Evolutionary conservation across 2,113 vertebrate species (phyloP), one percentile per base, ranked within the genome.

Genomic region (Maylandia zebra): DNA sequence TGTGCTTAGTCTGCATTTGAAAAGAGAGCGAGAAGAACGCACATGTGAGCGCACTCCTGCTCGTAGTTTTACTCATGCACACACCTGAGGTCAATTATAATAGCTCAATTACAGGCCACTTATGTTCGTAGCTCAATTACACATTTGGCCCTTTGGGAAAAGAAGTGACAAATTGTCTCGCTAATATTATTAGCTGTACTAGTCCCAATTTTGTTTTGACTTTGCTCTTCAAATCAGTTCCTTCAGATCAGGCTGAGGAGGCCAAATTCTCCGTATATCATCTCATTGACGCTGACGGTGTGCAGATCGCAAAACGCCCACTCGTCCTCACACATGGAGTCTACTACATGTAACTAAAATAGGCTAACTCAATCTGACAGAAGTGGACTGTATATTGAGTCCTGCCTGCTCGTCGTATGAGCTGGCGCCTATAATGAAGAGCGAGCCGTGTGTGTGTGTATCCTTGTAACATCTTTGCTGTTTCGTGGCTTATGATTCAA

Each of bases 81-180:
- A 89, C 88, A 92, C 92, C 91, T 89, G 83, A 90, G 93, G 92
- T 93, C 83, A 90, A n/a, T 56, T 85, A 57, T 81, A 84, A 86
- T 52, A 43, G 81, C 71, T 87, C 80, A 85, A 87, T 94, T 88
- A 93, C 61, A 84, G 56, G 66, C 66, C 81, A 85, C 89, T 94
- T 86, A 87, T 55, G 30, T 59, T 66, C 19, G 52, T 11, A 83
- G 87, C 61, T 92, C 82, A 92, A 82, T 94, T 89, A 89, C 10
- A 88, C 84, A 50, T 85, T 84, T 86, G 56, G 55, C 45, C 76
- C 64, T 81, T 82, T 69, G 81, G 88, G 81, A 56, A 82, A 59
- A 84, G 78, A 90, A 64, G 82, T 88, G 80, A 93, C 87, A 82
- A 86, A 93, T 79, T 41, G 59, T 80, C 86, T 86, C 27, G n/a